Evolutionary conservation across 2,113 vertebrate species (phyloP).

Genomic region (Climacteris rufus): DNA sequence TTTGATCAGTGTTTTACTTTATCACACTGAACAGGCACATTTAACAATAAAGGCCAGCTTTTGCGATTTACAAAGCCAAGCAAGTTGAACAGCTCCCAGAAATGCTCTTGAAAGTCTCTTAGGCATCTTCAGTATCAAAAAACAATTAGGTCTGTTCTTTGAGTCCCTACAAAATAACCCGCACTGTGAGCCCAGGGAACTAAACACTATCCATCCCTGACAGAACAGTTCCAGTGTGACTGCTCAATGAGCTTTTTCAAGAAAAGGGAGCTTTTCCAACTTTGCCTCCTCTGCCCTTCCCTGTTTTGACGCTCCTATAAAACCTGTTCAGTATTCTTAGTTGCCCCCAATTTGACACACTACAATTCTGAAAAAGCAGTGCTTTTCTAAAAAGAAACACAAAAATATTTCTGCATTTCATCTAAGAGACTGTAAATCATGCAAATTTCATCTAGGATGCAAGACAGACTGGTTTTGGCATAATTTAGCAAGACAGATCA

Average conservation of each 20-base stretch:
- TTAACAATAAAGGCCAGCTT: too few species aligned
- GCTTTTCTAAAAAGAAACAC: background rate
- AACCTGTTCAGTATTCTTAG: background rate
- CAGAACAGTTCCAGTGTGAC: background rate
- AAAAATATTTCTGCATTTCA: background rate
- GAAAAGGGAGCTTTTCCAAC: background rate
- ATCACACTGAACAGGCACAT: rapidly evolving
- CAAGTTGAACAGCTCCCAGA: background rate
- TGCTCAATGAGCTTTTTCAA: background rate
- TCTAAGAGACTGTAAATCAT: background rate
- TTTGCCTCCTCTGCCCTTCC: background rate
- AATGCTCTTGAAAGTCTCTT: background rate
- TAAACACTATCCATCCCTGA: rapidly evolving
- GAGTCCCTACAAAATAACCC: background rate
- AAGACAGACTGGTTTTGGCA: background rate
- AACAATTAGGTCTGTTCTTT: background rate
- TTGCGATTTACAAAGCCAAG: background rate
- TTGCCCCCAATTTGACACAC: background rate
- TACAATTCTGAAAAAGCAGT: background rate
- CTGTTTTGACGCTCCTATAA: rapidly evolving
- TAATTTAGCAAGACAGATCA: background rate
- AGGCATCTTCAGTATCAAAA: background rate
- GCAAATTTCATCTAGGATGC: background rate
- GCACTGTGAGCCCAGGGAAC: background rate
- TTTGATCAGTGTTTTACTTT: background rate